These are phyloP conservation scores for Cerastis leucographa DNA, from an alignment of 2,888 invertebrate species.

Conservation along the genomic window DNA sequence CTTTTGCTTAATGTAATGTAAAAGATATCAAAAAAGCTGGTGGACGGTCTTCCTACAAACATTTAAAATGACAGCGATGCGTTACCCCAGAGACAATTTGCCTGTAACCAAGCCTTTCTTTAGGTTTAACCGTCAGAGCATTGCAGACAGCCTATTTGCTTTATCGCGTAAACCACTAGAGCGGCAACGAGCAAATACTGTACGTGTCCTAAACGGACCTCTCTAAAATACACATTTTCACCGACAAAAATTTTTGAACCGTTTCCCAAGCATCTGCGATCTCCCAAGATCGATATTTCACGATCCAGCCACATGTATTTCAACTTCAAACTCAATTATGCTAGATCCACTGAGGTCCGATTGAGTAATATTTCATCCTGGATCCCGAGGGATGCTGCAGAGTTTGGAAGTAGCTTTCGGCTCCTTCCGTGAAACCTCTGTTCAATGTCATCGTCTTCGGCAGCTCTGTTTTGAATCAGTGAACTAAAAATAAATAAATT, in stretches of 20 bases:
- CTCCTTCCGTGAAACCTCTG: slow-evolving; percentile 33
- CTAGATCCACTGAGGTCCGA: slow-evolving; percentile 51
- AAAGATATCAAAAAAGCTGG: neutral
- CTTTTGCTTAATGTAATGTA: neutral
- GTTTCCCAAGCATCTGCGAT: slow-evolving; percentile 7
- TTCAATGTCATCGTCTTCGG: slow-evolving; percentile 36
- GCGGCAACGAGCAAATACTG: neutral
- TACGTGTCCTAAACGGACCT: neutral
- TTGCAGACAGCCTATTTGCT: neutral
- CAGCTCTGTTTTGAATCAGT: slow-evolving; percentile 30
- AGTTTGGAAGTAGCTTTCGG: slow-evolving; percentile 44
- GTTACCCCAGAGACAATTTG: neutral
- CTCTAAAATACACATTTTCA: neutral
- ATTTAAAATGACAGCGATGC: neutral
- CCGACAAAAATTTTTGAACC: neutral
- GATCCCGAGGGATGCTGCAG: slow-evolving; percentile 41
- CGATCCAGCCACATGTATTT: slow-evolving; percentile 44
- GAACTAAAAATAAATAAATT: slow-evolving; percentile 12
- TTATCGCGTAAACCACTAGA: neutral
- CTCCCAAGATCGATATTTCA: slow-evolving; percentile 24
- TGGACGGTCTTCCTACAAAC: neutral
- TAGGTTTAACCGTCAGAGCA: neutral
- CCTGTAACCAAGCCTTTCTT: neutral
- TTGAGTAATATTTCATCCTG: slow-evolving; percentile 58
- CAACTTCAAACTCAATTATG: slow-evolving; percentile 62